phyloP scores from a whole-genome alignment of 2,888 invertebrate genomes.

The Pecten maximus region DNA sequence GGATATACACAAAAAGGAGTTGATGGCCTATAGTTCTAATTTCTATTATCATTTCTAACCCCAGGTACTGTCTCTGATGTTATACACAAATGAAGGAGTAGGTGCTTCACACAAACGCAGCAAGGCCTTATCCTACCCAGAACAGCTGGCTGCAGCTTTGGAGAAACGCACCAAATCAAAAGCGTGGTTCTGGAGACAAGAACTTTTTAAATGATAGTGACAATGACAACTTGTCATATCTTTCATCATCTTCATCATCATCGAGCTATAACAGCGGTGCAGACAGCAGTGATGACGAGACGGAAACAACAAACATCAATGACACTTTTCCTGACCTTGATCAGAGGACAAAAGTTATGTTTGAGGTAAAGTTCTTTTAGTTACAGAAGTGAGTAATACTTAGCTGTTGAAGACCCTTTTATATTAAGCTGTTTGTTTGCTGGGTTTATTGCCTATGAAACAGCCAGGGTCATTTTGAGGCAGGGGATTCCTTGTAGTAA shows the following conservation, averaged over 20 bases:
- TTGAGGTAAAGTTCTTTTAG: slow-evolving; percentile 66
- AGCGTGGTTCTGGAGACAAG: slow-evolving; percentile 49
- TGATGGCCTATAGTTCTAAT: not conserved
- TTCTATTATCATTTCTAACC: not conserved
- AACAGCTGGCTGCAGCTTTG: slow-evolving; percentile 52
- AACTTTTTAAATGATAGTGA: slow-evolving; percentile 53
- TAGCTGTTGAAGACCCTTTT: too few species aligned
- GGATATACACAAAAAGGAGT: not conserved
- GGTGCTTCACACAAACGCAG: slow-evolving; percentile 51
- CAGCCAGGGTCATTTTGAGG: too few species aligned
- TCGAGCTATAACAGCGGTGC: slow-evolving; percentile 45
- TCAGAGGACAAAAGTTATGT: slow-evolving; percentile 73
- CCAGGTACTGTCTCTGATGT: slow-evolving; percentile 80
- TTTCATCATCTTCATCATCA: slow-evolving; percentile 54
- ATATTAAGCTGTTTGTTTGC: too few species aligned
- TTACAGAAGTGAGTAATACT: too few species aligned
- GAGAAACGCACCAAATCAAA: slow-evolving; percentile 52
- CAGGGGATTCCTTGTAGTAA: too few species aligned
- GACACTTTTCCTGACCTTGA: slow-evolving; percentile 71
- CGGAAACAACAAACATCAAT: slow-evolving; percentile 51
- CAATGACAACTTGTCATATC: slow-evolving; percentile 55
- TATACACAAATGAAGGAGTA: slow-evolving; percentile 76
- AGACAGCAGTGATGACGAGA: slow-evolving; percentile 49
- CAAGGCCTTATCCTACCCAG: slow-evolving; percentile 47
- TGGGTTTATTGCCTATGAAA: too few species aligned